Evolutionary conservation across 2,113 vertebrate species (phyloP).

Genomic region (Tyto alba): DNA sequence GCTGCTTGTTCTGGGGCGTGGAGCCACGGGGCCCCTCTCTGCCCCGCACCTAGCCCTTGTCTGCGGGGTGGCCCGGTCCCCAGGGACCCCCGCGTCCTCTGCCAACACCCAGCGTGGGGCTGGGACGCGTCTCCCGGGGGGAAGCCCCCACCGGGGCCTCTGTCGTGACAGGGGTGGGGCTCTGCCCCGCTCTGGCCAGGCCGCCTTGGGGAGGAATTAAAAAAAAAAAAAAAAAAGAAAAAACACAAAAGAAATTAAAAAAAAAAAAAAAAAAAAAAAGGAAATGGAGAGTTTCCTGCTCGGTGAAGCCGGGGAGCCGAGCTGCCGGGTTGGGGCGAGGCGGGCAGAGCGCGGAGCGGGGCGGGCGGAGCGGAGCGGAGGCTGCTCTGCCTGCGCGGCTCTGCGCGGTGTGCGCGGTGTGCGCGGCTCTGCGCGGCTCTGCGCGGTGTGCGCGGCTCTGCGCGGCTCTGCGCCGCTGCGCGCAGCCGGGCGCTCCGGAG

Average conservation of each 20-base stretch:
- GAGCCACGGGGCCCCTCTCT: background rate
- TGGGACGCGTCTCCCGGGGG: background rate
- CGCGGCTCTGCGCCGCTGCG: background rate
- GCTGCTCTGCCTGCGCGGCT: background rate
- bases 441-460: background rate
- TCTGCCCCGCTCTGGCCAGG: background rate
- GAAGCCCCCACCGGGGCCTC: background rate
- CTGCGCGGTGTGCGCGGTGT: background rate
- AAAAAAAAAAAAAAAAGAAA: background rate
- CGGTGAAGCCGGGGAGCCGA: background rate
- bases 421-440: background rate
- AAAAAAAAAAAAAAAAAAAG: background rate
- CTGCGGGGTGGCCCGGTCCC: background rate
- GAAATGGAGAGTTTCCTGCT: background rate
- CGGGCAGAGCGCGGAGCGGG: background rate
- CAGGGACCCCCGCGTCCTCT: background rate
- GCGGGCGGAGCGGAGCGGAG: background rate
- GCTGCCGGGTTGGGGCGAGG: background rate
- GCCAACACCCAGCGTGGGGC: too few species aligned
- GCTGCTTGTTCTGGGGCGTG: background rate
- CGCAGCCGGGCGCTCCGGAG: background rate
- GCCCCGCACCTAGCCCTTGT: background rate
- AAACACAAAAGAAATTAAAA: too few species aligned
- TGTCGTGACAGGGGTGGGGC: background rate
- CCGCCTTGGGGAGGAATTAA: background rate